Base-by-base conservation (phyloP, 2,113 vertebrate species). In the Monopterus albus region DNA sequence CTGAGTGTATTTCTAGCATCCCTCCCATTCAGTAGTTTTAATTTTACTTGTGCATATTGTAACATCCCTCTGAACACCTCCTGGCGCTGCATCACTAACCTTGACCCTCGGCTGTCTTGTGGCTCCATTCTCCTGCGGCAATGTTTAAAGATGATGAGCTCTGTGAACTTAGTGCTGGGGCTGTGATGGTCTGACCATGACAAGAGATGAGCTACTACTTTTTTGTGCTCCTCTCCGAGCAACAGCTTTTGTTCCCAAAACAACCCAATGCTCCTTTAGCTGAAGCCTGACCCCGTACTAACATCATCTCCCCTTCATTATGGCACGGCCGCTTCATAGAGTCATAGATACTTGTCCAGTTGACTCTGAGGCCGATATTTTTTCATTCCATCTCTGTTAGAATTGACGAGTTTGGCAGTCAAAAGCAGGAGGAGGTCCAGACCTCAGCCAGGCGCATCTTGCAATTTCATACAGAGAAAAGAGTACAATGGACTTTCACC, bases 391-490 rank as follows among this genome's bases (percentile, higher is more conserved):
- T 43, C 50, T 68, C 36, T 71, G 72, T 62, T 52, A 20, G 61
- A 62, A 51, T 60, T 3, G 0, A 0, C 9, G 17, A 6, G 26
- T 50, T 68, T 68, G 62, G 55, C 59, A 55, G 42, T 39, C 61
- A 51, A 40, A 36, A 63, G 49, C 15, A 26, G 35, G 31, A 25
- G 28, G 28, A 3, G n/a, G 61, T 58, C 42, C 55, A 72, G 57
- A 70, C n/a, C 52, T 42, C 45, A 31, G 68, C 45, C 33, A 61
- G 57, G 39, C 17, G n/a, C 36, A 57, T 47, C 69, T 82, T 62
- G 67, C 77, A 83, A 82, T 86, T 78, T 80, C 64, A 61, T 47
- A 81, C 7, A 36, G 35, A 76, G 40, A 45, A 65, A 70, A 55
- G n/a, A 58, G 39, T 18, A 45, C 14, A 33, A 58, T 42, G 52